Conservation (phyloP, 2,113 vertebrate genomes). For the Scartelaos histophorus region DNA sequence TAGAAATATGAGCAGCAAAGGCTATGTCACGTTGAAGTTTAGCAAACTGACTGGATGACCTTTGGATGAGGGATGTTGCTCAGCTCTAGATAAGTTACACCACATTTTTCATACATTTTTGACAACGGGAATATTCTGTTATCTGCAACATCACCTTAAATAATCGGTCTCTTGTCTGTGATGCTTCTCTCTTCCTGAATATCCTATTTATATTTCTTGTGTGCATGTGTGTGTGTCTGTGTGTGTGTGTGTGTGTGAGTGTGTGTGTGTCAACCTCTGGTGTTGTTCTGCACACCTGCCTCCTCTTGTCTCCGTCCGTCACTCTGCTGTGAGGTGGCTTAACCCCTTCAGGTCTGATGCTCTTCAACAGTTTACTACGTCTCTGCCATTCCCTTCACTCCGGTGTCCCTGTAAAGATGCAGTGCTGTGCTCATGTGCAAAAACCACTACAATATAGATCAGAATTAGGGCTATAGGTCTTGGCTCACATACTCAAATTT, state of each 20-base stretch:
- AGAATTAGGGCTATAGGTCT: no score
- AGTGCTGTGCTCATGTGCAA: background rate
- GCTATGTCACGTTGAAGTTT: background rate
- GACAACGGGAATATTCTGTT: background rate
- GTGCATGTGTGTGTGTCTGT: no score
- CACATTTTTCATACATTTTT: background rate
- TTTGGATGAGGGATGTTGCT: background rate
- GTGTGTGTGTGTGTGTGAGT: no score
- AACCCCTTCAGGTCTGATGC: slow-evolving; percentile 40
- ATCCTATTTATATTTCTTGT: slow-evolving; percentile 31
- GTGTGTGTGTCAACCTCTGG: slow-evolving; percentile 14
- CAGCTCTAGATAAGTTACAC: background rate
- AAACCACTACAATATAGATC: background rate
- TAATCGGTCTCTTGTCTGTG: slow-evolving; percentile 11
- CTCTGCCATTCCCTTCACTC: slow-evolving; percentile 16
- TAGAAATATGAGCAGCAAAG: background rate
- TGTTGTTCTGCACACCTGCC: slow-evolving; percentile 37
- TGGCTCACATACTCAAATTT: no score
- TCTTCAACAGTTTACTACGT: slow-evolving; percentile 14
- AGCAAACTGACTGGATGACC: background rate
- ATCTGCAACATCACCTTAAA: background rate
- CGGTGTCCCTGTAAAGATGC: slow-evolving; percentile 3
- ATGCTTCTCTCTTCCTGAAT: slow-evolving; percentile 29
- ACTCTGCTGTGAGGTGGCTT: slow-evolving; percentile 37
- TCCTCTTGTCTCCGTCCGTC: slow-evolving; percentile 14